Conservation (phyloP, 2,888 invertebrate genomes). For the Habrosyne pyritoides region DNA sequence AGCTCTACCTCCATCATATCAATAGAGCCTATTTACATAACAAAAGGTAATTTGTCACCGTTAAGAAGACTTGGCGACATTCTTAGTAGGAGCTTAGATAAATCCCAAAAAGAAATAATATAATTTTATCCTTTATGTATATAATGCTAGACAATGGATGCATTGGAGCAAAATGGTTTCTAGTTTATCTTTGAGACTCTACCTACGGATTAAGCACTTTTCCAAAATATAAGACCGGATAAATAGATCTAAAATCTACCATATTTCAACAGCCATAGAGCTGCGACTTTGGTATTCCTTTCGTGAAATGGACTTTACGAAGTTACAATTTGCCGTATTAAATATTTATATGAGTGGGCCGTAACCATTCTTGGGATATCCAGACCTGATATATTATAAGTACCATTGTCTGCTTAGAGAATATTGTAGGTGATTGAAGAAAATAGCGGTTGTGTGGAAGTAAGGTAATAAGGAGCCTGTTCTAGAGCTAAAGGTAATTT, state of each 20-base stretch:
- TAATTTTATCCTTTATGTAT: background rate
- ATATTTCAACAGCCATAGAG: too few relatives aligned
- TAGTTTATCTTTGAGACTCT: too few relatives aligned
- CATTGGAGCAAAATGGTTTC: background rate
- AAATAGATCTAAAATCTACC: too few relatives aligned
- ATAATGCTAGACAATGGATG: too few relatives aligned
- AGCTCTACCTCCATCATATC: conserved; percentile 15
- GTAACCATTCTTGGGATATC: background rate
- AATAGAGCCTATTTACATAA: conserved; percentile 29
- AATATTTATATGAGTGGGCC: background rate
- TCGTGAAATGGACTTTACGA: too few relatives aligned
- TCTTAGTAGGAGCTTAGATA: background rate
- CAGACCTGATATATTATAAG: background rate
- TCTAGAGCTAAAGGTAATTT: too few relatives aligned
- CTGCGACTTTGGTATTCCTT: too few relatives aligned
- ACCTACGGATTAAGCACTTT: too few relatives aligned
- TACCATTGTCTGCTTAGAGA: background rate
- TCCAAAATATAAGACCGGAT: too few relatives aligned
- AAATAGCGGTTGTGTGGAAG: background rate
- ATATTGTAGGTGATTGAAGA: background rate
- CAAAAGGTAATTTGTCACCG: conserved; percentile 16
- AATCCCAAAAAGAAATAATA: background rate
- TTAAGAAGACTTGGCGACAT: background rate
- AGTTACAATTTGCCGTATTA: background rate
- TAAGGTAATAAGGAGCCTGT: background rate